Evolutionary conservation across 2,888 invertebrate genomes (phyloP), one percentile per base, ranked within the genome.

Genomic region (Sicus ferrugineus): DNA sequence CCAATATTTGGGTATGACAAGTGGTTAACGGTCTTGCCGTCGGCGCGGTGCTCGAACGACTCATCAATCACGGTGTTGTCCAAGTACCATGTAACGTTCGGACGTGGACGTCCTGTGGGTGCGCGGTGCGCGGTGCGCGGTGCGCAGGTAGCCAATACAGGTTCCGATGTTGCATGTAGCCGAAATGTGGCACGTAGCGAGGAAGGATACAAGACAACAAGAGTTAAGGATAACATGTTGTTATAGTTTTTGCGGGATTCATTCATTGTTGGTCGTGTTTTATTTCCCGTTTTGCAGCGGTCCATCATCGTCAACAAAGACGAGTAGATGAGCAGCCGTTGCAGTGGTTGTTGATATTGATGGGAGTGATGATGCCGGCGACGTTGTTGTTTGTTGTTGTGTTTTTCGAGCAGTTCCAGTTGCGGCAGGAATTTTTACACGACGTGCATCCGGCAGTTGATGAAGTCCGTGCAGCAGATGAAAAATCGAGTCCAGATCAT

Each of bases 61-160:
- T 94, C 93, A 84, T 94, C 94, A 81, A 94, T 92, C 79, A 94
- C 90, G 31, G 89, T 89, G 84, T 94, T 94, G 83, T 94, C 94
- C 77, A 94, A 88, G 86, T 91, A 95, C 95, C 95, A 95, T 75
- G 91, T 92, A 73, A 95, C 90, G 75, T 90, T 88, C 6, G 95
- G 94, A 73, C 90, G 87, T 52, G 95, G 95, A 75, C 90, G 89
- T 74, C 93, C 93, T 93, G 85, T 48, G 63, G 26, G 42, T 65
- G n/a, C 34, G 50, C 28, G 30, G 56, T 72, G 69, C 66, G 67
- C 58, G 7, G 42, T 7, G 21, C 34, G 19, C 31, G 9, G 19
- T 38, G 58, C n/a, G n/a, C 6, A 42, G 21, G 21, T 19, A 67
- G 46, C 1, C 11, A 58, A 14, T 16, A 19, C 5, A 59, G 19